These are phyloP conservation scores for Tridacna gigas DNA, from an alignment of 2,888 invertebrate genomes.

Conservation along the genomic window DNA sequence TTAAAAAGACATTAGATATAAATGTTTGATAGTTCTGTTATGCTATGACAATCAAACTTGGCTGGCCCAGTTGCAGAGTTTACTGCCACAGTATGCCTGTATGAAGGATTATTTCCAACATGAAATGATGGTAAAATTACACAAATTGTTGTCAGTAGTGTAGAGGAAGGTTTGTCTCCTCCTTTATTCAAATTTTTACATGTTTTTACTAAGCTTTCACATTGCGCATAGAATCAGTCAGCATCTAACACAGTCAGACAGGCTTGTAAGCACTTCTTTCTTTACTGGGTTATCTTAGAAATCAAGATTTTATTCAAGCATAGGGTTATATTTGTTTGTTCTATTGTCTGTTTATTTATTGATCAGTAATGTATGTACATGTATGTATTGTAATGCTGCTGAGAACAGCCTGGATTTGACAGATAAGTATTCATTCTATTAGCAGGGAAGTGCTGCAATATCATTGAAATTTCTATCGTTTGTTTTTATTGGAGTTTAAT, in stretches of 20 bases:
- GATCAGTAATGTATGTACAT: too few species aligned
- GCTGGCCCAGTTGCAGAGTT: neutral
- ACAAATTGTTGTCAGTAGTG: conserved; percentile 3
- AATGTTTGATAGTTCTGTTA: too few species aligned
- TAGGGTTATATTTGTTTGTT: neutral
- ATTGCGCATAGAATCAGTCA: neutral
- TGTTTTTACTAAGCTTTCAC: neutral
- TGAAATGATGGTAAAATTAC: conserved; percentile 12
- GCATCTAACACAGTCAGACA: neutral
- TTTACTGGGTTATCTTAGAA: too few species aligned
- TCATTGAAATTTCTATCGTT: too few species aligned
- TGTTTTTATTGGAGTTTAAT: too few species aligned
- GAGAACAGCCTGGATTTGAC: too few species aligned
- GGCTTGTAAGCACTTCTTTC: too few species aligned
- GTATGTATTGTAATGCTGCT: too few species aligned
- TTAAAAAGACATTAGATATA: too few species aligned
- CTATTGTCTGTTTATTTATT: neutral
- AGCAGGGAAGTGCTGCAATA: too few species aligned
- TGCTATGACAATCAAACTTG: neutral
- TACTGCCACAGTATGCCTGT: neutral
- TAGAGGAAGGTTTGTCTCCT: neutral
- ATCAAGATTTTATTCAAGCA: too few species aligned
- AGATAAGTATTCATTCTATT: too few species aligned
- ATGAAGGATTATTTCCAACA: conserved; percentile 1
- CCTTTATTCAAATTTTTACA: neutral